Conservation (phyloP, 1,140 invertebrate genomes). For the Branchinecta lindahli region DNA sequence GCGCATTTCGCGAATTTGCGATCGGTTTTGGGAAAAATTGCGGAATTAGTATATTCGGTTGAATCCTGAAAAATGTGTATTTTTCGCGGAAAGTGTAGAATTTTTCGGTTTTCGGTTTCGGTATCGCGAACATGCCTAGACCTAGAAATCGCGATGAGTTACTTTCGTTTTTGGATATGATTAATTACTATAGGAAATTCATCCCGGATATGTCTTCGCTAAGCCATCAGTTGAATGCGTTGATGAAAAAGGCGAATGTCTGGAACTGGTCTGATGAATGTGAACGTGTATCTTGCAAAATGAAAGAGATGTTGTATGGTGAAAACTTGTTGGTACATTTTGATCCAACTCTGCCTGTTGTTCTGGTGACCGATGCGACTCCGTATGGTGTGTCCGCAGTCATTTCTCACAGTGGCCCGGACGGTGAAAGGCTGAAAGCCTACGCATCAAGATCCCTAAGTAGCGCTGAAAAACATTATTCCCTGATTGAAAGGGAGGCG, state of each 20-base stretch:
- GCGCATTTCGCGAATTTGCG: slow-evolving; percentile 25
- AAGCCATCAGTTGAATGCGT: slow-evolving; percentile 28
- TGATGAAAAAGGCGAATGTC: slow-evolving; percentile 20
- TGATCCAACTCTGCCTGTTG: slow-evolving; percentile 34
- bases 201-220: slow-evolving; percentile 30
- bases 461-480: slow-evolving; percentile 26
- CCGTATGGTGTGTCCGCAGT: slow-evolving; percentile 33
- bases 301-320: slow-evolving; percentile 11
- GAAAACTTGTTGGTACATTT: slow-evolving; percentile 28
- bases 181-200: slow-evolving; percentile 34
- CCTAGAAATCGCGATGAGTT: slow-evolving; percentile 29
- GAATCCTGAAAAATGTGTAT: slow-evolving; percentile 25
- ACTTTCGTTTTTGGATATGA: slow-evolving; percentile 28
- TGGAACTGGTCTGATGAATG: slow-evolving; percentile 20
- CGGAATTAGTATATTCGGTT: slow-evolving; percentile 25
- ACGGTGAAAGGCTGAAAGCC: slow-evolving; percentile 18
- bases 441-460: slow-evolving; percentile 15
- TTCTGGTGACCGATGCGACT: slow-evolving; percentile 33
- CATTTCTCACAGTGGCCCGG: slow-evolving; percentile 28
- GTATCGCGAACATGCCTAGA: slow-evolving; percentile 30
- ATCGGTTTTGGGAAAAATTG: slow-evolving; percentile 24
- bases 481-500: slow-evolving; percentile 31
- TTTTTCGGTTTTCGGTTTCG: slow-evolving; percentile 30
- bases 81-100: slow-evolving; percentile 22
- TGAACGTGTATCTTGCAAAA: slow-evolving; percentile 20